These are phyloP conservation scores for Pristionchus fissidentatus DNA, from an alignment of 2,888 invertebrate species.

Conservation along the genomic window DNA sequence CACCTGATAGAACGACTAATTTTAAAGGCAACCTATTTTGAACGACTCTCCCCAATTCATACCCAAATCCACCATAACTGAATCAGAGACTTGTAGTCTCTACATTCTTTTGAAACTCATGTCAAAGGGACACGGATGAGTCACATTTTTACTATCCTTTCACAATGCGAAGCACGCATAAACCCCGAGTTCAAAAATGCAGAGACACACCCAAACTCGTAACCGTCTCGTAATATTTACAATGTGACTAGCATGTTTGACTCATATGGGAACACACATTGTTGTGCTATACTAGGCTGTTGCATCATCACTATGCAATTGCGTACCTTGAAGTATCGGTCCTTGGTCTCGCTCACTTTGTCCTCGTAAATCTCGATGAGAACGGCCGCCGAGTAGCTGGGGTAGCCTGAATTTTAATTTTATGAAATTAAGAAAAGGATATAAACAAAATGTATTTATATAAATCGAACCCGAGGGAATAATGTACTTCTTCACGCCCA, in stretches of 20 bases:
- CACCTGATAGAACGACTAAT: not conserved
- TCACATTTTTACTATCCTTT: not conserved
- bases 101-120: not conserved
- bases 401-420: conserved; percentile 54
- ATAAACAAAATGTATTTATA: not conserved
- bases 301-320: not conserved
- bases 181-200: too few relatives aligned
- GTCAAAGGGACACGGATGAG: too few relatives aligned
- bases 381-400: conserved; percentile 61
- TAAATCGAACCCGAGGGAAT: conserved; percentile 20
- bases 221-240: too few relatives aligned
- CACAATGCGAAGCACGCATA: too few relatives aligned
- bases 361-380: conserved; percentile 57
- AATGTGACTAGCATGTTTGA: too few relatives aligned
- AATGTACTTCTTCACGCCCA: conserved; percentile 50
- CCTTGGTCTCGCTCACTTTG: not conserved
- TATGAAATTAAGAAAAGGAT: too few relatives aligned
- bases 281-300: not conserved
- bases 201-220: too few relatives aligned
- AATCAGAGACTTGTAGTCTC: not conserved
- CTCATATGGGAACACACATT: too few relatives aligned
- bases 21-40: not conserved
- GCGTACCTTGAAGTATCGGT: conserved; percentile 15
- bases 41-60: not conserved
- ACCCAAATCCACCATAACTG: not conserved